Evolutionary conservation across 2,113 vertebrate genomes (phyloP), one percentile per base, ranked within the genome.

Genomic region (Hassar affinis): DNA sequence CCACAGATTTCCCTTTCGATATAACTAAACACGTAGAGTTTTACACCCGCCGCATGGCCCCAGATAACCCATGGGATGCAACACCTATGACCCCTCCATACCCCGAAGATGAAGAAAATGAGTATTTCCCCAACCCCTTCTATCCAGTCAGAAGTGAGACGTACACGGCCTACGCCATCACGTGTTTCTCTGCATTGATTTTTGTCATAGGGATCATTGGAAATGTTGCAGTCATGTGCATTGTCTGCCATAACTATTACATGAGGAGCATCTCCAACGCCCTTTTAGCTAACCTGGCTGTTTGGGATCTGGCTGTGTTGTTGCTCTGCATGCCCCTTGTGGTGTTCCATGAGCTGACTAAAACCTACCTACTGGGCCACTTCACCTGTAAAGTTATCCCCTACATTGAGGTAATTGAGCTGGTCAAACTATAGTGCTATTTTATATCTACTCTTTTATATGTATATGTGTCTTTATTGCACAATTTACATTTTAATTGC

Each of bases 241-340:
- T 99, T 68, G 98, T 99, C 86, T 99, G 97, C 87, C 97, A 99
- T 88, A 99, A 99, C 92, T 98, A 98, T 92, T 99, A 99, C 90
- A 99, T 99, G 97, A 95, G 97, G 91, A 99, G 97, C 92, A 99
- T 99, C 92, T 99, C 98, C 86, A 99, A 99, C 89, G 98, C 97
- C 1, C 94, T 99, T 68, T 88, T 99, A 90, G 98, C 97, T 82
- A 99, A 98, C 85, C 86, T 99, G 90, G 98, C 98, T 4, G 96
- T 99, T 62, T 99, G 98, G 98, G 98, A 99, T 92, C 98, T 98
- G 84, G 93, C 95, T 47, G 95, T 98, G 85, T 94, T 99, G 92
- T 94, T 99, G 89, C 96, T 98, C 92, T 99, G 98, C 88, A 92
- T 99, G 86, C 98, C 98, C 3, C 94, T 98, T 71, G 97, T 99